These are phyloP conservation scores for Isichthys henryi DNA, from an alignment of 2,113 vertebrate species.

Conservation along the genomic window DNA sequence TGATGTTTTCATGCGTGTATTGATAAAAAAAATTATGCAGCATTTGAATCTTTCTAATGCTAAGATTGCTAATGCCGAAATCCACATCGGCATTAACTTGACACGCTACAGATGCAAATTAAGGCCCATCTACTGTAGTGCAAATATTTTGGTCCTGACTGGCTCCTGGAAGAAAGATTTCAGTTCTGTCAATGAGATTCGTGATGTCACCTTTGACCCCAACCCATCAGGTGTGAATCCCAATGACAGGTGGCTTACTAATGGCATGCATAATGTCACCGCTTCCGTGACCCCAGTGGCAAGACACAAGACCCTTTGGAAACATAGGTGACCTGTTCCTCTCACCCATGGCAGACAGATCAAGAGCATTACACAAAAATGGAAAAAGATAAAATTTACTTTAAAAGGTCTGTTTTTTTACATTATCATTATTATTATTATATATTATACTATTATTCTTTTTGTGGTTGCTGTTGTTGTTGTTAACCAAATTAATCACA, in stretches of 20 bases:
- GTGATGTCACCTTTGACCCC: background rate
- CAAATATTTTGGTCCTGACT: background rate
- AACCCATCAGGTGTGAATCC: background rate
- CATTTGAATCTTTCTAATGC: background rate
- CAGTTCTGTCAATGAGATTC: background rate
- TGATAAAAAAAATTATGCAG: background rate
- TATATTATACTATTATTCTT: background rate
- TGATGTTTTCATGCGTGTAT: background rate
- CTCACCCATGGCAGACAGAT: background rate
- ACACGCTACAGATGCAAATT: background rate
- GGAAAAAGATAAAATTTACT: background rate
- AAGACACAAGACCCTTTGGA: background rate
- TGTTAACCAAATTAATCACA: background rate
- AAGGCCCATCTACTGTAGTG: background rate
- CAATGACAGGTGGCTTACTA: constrained; percentile 8
- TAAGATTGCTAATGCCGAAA: background rate
- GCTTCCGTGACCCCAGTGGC: background rate
- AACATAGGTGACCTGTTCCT: background rate
- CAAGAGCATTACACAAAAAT: background rate
- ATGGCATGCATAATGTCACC: constrained; percentile 8
- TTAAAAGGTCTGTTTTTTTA: background rate
- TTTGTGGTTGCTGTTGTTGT: background rate
- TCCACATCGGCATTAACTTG: background rate
- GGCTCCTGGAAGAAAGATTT: background rate
- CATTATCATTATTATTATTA: background rate